phyloP scores from a whole-genome alignment of 2,888 invertebrate genomes.

The Furcula furcula region DNA sequence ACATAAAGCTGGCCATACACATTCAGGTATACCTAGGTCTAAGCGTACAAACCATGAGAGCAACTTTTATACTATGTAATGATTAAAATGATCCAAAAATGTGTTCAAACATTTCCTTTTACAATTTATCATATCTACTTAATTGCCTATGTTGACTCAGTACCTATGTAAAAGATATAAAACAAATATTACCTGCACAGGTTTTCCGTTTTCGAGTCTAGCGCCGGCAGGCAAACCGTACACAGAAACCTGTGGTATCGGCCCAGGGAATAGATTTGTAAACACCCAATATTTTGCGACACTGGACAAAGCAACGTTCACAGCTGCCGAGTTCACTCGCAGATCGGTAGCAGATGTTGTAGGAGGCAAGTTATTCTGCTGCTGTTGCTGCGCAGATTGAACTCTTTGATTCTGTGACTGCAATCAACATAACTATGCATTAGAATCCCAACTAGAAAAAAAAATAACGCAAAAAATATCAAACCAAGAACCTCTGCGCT shows the following conservation, averaged over 20 bases:
- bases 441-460: conserved; percentile 38
- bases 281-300: conserved; percentile 93
- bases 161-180: not conserved
- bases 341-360: conserved; percentile 83
- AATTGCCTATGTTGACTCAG: no score
- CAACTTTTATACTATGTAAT: no score
- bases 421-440: conserved; percentile 43
- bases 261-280: conserved; percentile 89
- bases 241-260: conserved; percentile 88
- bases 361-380: conserved; percentile 66
- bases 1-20: no score
- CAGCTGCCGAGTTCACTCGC: conserved; percentile 84
- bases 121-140: no score
- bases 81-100: no score
- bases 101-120: not conserved
- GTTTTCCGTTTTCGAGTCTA: conserved; percentile 83
- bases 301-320: conserved; percentile 87
- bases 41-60: no score
- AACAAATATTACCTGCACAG: conserved; percentile 75
- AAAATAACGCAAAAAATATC: conserved; percentile 37
- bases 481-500: conserved; percentile 75
- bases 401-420: conserved; percentile 67
- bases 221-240: conserved; percentile 84
- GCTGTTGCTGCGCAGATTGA: conserved; percentile 63
- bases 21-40: no score